Conservation (phyloP, 1,140 invertebrate species). For the Chironomus tepperi region DNA sequence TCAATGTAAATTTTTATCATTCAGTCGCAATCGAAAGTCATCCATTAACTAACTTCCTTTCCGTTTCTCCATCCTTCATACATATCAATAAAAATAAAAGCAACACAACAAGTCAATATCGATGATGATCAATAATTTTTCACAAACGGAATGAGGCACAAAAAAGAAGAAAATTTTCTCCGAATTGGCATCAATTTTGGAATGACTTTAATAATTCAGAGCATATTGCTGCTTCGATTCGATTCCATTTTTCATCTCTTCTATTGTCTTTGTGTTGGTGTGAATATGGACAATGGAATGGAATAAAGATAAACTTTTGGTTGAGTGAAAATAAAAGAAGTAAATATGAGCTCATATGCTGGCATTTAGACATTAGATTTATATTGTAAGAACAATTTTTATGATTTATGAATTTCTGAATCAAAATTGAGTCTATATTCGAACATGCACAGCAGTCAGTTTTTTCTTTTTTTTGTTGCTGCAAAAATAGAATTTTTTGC, state of each 20-base stretch:
- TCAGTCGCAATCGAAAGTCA: neutral
- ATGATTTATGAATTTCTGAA: too few species aligned
- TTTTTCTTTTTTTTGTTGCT: too few species aligned
- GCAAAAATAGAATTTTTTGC: too few species aligned
- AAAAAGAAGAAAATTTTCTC: neutral
- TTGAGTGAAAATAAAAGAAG: too few species aligned
- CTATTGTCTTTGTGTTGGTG: neutral
- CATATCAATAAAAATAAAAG: neutral
- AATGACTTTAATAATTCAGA: slow-evolving; percentile 6
- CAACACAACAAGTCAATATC: neutral
- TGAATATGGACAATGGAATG: too few species aligned
- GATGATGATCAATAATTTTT: slow-evolving; percentile 10
- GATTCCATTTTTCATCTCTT: neutral
- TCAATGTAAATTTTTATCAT: neutral
- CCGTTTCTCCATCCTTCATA: slow-evolving; percentile 1
- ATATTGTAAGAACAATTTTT: too few species aligned
- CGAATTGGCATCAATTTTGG: neutral
- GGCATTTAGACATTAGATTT: too few species aligned
- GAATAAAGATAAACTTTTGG: too few species aligned
- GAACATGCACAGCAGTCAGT: too few species aligned
- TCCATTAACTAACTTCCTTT: neutral
- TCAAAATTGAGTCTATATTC: too few species aligned
- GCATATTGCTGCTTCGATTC: neutral
- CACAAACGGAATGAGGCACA: neutral
- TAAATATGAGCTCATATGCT: too few species aligned